phyloP scores from a whole-genome alignment of 2,113 vertebrate genomes.

The Labeo catla region DNA sequence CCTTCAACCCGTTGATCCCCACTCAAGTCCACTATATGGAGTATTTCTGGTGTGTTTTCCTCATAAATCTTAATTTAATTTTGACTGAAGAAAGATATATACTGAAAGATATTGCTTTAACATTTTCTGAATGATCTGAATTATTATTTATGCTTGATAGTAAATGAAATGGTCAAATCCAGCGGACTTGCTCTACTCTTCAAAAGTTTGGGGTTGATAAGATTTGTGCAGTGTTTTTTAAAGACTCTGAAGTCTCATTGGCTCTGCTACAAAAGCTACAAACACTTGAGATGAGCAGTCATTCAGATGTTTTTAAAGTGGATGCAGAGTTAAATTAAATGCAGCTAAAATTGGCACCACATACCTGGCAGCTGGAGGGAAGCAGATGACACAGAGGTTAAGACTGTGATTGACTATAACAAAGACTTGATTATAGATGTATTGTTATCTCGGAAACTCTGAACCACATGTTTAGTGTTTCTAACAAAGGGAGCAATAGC shows the following conservation, averaged over 20 bases:
- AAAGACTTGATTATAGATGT: slow-evolving; percentile 10
- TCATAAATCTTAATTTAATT: too few relatives aligned
- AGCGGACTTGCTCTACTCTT: too few relatives aligned
- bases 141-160: too few relatives aligned
- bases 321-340: background rate
- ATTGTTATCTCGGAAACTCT: slow-evolving; percentile 26
- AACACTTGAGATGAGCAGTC: background rate
- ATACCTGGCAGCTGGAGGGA: background rate
- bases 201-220: too few relatives aligned
- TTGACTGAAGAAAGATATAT: too few relatives aligned
- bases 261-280: background rate
- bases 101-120: too few relatives aligned
- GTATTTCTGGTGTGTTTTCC: too few relatives aligned
- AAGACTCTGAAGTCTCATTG: background rate
- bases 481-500: background rate
- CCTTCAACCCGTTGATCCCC: too few relatives aligned
- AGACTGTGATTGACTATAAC: slow-evolving; percentile 6
- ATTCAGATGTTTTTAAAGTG: background rate
- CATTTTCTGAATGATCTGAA: too few relatives aligned
- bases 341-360: background rate
- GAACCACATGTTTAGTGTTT: slow-evolving; percentile 7
- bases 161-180: too few relatives aligned
- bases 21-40: too few relatives aligned
- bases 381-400: background rate
- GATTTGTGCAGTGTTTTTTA: too few relatives aligned